A percentile compares a stretch with the other conserved stretches of the same genome.
Evolutionary conservation across 2,797 vertebrate species (phyloP).

Genomic region (Mycteria americana): DNA sequence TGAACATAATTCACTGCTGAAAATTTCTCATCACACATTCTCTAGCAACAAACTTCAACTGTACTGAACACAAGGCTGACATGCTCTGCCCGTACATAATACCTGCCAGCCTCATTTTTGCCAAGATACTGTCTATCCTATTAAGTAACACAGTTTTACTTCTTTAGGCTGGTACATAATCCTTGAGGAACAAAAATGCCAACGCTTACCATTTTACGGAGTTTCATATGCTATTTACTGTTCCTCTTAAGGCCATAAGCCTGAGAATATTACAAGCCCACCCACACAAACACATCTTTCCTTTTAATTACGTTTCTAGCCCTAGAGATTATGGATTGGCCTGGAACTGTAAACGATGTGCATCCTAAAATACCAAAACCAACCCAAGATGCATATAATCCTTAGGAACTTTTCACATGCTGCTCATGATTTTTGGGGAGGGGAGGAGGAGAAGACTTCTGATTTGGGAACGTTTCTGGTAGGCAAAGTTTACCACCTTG

Average conservation of each 20-base stretch:
- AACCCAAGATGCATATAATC: accelerated
- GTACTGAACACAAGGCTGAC: neutral
- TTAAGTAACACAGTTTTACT: neutral
- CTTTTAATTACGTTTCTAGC: neutral
- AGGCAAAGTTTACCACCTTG: neutral
- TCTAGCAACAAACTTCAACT: neutral
- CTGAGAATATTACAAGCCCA: neutral
- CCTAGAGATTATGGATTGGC: neutral
- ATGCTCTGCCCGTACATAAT: accelerated
- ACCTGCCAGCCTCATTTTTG: neutral
- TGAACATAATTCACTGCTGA: neutral
- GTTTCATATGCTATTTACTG: constrained; percentile 12
- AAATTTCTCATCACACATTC: neutral
- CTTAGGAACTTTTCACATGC: neutral
- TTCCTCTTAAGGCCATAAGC: neutral
- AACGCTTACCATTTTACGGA: neutral
- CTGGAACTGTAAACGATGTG: neutral
- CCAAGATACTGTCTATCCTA: neutral
- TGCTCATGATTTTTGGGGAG: neutral
- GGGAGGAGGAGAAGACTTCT: neutral
- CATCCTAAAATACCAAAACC: neutral
- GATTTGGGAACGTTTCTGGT: neutral
- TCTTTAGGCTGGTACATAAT: neutral
- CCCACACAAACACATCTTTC: constrained; percentile 9
- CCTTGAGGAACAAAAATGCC: neutral